A percentile compares a stretch with the other conserved stretches of the same genome.
phyloP scores from a whole-genome alignment of 2,113 vertebrate genomes.

The Gracilinanus agilis region DNA sequence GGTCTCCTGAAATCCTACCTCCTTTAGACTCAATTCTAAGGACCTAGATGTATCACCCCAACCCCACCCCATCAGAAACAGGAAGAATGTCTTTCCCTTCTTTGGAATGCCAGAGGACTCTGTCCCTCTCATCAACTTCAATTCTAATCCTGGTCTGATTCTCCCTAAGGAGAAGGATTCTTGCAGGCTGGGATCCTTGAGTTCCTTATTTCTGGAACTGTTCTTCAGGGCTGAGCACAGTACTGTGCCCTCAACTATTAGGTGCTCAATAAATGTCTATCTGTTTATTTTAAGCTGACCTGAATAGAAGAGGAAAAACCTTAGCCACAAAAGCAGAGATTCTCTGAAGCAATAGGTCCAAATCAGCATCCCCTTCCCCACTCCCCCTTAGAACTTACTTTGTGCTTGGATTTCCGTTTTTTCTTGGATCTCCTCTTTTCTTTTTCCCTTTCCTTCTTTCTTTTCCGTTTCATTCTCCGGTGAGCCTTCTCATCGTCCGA shows the following conservation, averaged over 20 bases:
- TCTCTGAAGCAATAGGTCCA: not conserved
- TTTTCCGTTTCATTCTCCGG: slow-evolving; percentile 92
- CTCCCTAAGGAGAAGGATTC: not conserved
- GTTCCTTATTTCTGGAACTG: not conserved
- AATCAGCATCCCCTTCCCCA: fast-evolving
- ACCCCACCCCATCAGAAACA: too few species aligned
- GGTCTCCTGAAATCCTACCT: too few species aligned
- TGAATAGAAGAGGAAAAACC: too few species aligned
- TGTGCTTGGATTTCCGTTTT: slow-evolving; percentile 96
- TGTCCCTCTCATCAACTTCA: not conserved
- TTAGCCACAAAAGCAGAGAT: fast-evolving
- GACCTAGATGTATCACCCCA: too few species aligned
- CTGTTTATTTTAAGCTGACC: too few species aligned
- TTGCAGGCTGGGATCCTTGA: not conserved
- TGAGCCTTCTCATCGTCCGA: slow-evolving; percentile 92
- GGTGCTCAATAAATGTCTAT: too few species aligned
- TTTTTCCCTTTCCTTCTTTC: slow-evolving; percentile 94
- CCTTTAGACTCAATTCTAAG: too few species aligned
- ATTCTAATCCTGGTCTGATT: not conserved
- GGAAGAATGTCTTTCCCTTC: too few species aligned
- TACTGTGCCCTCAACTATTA: too few species aligned
- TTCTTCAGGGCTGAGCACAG: too few species aligned
- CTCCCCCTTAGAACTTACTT: slow-evolving; percentile 83
- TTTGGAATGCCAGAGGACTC: too few species aligned
- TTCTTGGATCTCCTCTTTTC: slow-evolving; percentile 91